phyloP scores from a whole-genome alignment of 2,797 vertebrate genomes.

The Phylloscopus collybita region DNA sequence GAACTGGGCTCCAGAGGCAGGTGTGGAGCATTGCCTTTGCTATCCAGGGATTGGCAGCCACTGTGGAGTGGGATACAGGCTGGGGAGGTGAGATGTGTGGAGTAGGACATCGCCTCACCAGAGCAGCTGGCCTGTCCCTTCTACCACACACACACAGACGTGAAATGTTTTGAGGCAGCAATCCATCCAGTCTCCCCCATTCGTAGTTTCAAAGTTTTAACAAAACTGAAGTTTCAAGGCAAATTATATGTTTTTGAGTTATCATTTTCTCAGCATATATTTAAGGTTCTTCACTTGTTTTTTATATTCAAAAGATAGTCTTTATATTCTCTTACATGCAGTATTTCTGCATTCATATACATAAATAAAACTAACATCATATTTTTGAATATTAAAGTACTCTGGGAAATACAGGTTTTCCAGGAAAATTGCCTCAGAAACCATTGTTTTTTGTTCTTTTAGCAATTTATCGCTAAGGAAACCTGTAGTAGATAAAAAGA shows the following conservation, averaged over 20 bases:
- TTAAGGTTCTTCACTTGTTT: not conserved
- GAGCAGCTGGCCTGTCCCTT: not conserved
- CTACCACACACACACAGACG: no score
- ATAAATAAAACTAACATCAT: not conserved
- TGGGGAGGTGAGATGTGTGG: rapidly evolving
- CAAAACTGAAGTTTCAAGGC: not conserved
- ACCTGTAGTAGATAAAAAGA: not conserved
- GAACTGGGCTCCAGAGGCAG: not conserved
- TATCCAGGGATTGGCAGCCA: rapidly evolving
- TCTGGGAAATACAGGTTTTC: not conserved
- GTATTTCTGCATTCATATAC: not conserved
- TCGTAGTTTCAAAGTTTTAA: not conserved
- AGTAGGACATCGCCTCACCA: rapidly evolving
- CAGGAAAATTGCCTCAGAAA: not conserved
- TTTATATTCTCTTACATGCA: not conserved
- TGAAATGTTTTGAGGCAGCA: rapidly evolving
- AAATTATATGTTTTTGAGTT: not conserved
- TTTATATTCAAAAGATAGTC: not conserved
- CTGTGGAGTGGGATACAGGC: not conserved
- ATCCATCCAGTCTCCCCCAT: not conserved
- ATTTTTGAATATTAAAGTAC: not conserved
- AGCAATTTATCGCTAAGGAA: not conserved
- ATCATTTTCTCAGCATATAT: not conserved
- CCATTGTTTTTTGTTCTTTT: not conserved
- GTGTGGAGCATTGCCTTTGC: rapidly evolving